Conservation (phyloP, 2,888 invertebrate genomes). For the Orthosia incerta region DNA sequence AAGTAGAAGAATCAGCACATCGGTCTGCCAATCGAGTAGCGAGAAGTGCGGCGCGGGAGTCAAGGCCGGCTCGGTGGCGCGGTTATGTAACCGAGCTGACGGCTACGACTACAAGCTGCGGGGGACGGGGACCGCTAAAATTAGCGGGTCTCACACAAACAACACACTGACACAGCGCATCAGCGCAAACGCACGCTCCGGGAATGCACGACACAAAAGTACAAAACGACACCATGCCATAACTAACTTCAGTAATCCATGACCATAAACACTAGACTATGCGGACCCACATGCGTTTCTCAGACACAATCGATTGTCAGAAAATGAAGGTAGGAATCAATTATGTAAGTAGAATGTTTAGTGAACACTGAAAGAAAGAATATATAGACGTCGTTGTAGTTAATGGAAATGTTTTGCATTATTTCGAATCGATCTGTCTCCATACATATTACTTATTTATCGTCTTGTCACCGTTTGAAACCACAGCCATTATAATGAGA, state of each 20-base stretch:
- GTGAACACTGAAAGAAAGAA: constrained; percentile 46
- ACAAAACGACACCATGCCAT: constrained; percentile 29
- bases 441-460: constrained; percentile 36
- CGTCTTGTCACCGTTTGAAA: constrained; percentile 39
- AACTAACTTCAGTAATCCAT: constrained; percentile 33
- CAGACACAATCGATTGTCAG: constrained; percentile 45
- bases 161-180: constrained; percentile 77
- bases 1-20: constrained; percentile 69
- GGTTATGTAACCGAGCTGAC: constrained; percentile 83
- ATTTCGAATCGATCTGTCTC: constrained; percentile 39
- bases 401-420: constrained; percentile 43
- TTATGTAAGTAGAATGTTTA: constrained; percentile 63
- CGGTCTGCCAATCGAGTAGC: constrained; percentile 76
- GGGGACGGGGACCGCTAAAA: constrained; percentile 85
- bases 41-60: constrained; percentile 87
- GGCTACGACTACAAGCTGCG: constrained; percentile 63
- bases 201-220: constrained; percentile 54
- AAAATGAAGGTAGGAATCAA: constrained; percentile 61
- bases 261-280: constrained; percentile 29
- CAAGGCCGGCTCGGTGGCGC: constrained; percentile 87
- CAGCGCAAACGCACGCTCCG: constrained; percentile 74
- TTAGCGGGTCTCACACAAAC: constrained; percentile 87
- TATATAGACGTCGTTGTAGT: constrained; percentile 35
- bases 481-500: constrained; percentile 40
- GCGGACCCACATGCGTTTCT: constrained; percentile 41